phyloP scores from a whole-genome alignment of 35 echinoderm and acorn worm genomes.

The Patiria miniata region DNA sequence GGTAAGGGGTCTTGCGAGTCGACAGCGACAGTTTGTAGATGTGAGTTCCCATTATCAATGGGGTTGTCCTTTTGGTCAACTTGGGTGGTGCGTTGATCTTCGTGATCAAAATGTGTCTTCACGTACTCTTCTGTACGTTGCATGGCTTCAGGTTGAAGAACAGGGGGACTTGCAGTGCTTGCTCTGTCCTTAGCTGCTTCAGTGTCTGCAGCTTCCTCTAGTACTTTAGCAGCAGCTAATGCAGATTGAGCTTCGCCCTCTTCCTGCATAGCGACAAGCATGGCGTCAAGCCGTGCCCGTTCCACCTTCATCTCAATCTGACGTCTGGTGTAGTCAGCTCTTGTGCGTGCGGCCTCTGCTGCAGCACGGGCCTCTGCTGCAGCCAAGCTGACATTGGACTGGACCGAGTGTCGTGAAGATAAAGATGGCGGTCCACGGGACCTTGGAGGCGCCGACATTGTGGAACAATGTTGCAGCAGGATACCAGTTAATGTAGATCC shows the following conservation, averaged over 20 bases:
- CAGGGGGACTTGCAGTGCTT: neutral
- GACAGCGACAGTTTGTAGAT: neutral
- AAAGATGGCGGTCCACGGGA: neutral
- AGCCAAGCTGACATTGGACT: slow-evolving; percentile 7
- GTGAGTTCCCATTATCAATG: neutral
- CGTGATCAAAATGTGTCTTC: neutral
- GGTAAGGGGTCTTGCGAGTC: neutral
- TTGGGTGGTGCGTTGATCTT: neutral
- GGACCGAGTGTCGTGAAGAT: neutral
- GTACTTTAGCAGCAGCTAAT: slow-evolving; percentile 2
- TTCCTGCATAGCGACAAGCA: neutral
- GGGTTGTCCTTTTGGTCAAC: neutral
- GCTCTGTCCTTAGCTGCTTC: neutral
- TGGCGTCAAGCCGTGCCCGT: neutral
- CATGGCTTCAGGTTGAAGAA: neutral
- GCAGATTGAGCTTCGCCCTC: neutral
- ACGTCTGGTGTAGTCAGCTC: slow-evolving; percentile 13
- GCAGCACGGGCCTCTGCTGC: neutral
- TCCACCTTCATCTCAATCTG: slow-evolving; percentile 14
- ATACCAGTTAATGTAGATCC: no score
- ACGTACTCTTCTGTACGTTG: slow-evolving; percentile 7
- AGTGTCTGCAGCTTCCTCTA: neutral
- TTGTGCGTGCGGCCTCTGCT: slow-evolving; percentile 17
- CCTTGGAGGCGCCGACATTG: no score
- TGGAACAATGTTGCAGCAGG: no score